These are phyloP conservation scores for Ostrea denselamellosa DNA, from an alignment of 1,140 invertebrate genomes.

Conservation along the genomic window DNA sequence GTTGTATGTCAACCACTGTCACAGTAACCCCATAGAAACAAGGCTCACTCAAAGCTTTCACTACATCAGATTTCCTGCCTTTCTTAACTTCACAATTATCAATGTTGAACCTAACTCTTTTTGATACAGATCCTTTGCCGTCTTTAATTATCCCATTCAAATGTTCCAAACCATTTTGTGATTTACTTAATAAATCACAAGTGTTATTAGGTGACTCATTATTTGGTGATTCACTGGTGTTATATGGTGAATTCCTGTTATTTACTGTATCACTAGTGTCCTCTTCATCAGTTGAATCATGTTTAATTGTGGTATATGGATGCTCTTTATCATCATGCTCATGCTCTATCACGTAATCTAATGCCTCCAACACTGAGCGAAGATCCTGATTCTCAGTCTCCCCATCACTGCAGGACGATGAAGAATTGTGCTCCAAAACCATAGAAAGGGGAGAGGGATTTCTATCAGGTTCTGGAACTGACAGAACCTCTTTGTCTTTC, in stretches of 20 bases:
- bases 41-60: slow-evolving; percentile 33
- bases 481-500: slow-evolving; percentile 2
- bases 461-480: neutral
- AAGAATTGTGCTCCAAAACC: slow-evolving; percentile 26
- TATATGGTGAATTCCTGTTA: slow-evolving; percentile 1
- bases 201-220: neutral
- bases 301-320: slow-evolving; percentile 15
- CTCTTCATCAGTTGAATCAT: slow-evolving; percentile 51
- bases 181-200: neutral
- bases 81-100: slow-evolving; percentile 46
- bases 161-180: slow-evolving; percentile 33
- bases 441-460: slow-evolving; percentile 37
- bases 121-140: slow-evolving; percentile 47
- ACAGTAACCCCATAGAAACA: slow-evolving; percentile 53
- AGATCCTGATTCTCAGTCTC: slow-evolving; percentile 21
- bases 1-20: slow-evolving; percentile 49
- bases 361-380: neutral
- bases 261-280: slow-evolving; percentile 42
- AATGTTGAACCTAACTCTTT: slow-evolving; percentile 51
- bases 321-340: slow-evolving; percentile 19
- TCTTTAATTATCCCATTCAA: slow-evolving; percentile 54
- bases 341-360: slow-evolving; percentile 14
- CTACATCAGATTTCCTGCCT: slow-evolving; percentile 44
- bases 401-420: slow-evolving; percentile 23
- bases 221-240: slow-evolving; percentile 25